Evolutionary conservation across 2,888 invertebrate genomes (phyloP).

Genomic region (Leucozona laternaria): DNA sequence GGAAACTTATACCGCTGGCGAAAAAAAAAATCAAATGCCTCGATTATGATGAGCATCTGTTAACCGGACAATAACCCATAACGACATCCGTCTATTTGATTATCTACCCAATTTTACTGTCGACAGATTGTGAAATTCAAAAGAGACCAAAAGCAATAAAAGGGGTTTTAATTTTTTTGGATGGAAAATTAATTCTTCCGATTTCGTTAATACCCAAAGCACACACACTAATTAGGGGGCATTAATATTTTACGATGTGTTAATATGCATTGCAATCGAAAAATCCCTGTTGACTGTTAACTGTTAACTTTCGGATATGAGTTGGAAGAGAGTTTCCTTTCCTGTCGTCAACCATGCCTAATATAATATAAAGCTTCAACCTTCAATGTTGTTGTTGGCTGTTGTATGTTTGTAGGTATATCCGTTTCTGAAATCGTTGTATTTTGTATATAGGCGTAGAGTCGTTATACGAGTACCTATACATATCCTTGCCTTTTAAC

Average conservation of each 20-base stretch:
- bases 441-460: neutral
- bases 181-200: constrained; percentile 61
- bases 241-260: constrained; percentile 76
- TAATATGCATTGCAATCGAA: constrained; percentile 70
- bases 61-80: neutral
- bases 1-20: no score
- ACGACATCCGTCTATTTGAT: constrained; percentile 31
- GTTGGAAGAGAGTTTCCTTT: constrained; percentile 70
- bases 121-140: constrained; percentile 3
- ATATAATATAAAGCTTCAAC: neutral
- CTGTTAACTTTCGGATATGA: constrained; percentile 68
- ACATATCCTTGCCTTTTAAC: constrained; percentile 38
- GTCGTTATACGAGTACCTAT: neutral
- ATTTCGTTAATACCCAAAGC: constrained; percentile 66
- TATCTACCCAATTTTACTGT: constrained; percentile 43
- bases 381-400: neutral
- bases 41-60: constrained; percentile 1
- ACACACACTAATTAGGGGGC: constrained; percentile 71
- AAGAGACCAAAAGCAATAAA: constrained; percentile 10
- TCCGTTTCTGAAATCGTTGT: neutral
- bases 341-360: constrained; percentile 52
- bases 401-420: neutral
- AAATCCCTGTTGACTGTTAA: constrained; percentile 68
- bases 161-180: constrained; percentile 30
- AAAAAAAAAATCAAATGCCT: neutral